Percentiles rank a stretch among this genome's conserved stretches.
These are phyloP conservation scores for Drosophila bipectinata DNA, from an alignment of 1,140 invertebrate genomes.

Conservation along the genomic window DNA sequence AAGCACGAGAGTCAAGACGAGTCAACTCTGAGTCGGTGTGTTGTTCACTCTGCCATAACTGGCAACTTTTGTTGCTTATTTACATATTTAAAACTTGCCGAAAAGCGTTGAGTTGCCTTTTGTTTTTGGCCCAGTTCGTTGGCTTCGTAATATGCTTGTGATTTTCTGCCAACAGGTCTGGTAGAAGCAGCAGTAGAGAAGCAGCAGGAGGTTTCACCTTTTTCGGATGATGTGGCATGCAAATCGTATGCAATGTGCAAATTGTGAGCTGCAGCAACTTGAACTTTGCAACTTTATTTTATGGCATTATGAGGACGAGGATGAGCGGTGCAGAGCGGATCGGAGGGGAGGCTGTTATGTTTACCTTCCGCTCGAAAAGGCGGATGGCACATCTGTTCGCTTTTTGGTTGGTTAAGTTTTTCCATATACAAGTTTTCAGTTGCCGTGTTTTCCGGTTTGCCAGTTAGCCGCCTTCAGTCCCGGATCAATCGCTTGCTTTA, in stretches of 20 bases:
- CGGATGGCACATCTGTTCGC: slow-evolving; percentile 20
- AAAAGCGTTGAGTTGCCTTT: slow-evolving; percentile 22
- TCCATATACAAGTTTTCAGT: slow-evolving; percentile 9
- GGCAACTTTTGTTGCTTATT: slow-evolving; percentile 77
- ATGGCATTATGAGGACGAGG: slow-evolving; percentile 33
- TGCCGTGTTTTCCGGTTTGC: background rate
- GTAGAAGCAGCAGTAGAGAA: slow-evolving; percentile 10
- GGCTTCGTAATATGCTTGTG: slow-evolving; percentile 65
- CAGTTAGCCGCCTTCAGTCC: background rate
- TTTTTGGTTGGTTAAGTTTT: slow-evolving; percentile 43
- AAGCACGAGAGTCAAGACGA: slow-evolving; percentile 59
- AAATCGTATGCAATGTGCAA: slow-evolving; percentile 74
- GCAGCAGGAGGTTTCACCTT: slow-evolving; percentile 25
- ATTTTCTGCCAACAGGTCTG: slow-evolving; percentile 36
- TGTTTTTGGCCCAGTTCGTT: slow-evolving; percentile 36
- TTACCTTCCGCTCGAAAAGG: slow-evolving; percentile 36
- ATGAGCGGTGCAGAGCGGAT: background rate
- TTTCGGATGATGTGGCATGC: slow-evolving; percentile 61
- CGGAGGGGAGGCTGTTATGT: slow-evolving; percentile 16
- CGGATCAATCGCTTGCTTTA: slow-evolving; percentile 51
- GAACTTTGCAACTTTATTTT: slow-evolving; percentile 63
- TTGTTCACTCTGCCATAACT: slow-evolving; percentile 43
- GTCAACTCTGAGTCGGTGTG: slow-evolving; percentile 61
- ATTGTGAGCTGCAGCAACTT: slow-evolving; percentile 61
- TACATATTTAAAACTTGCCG: slow-evolving; percentile 75